phyloP scores from a whole-genome alignment of 2,797 vertebrate species.

The Parauchenoglanis ngamensis region DNA sequence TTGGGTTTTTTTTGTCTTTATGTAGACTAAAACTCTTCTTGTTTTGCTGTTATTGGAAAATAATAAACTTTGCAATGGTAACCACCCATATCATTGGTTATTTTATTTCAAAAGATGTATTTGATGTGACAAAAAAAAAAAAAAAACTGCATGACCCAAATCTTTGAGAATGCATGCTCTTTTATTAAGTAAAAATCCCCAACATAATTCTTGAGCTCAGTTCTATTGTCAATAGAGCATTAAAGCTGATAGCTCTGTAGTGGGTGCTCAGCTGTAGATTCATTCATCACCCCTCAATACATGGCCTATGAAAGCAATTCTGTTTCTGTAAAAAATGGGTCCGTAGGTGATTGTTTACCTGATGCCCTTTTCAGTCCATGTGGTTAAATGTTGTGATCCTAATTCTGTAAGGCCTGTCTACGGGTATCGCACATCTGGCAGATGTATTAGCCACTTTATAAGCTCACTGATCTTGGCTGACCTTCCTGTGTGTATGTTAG shows the following conservation, averaged over 20 bases:
- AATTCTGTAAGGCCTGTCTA: background rate
- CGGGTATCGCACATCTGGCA: conserved; percentile 24
- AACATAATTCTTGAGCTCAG: background rate
- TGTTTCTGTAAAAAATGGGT: background rate
- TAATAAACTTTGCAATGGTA: background rate
- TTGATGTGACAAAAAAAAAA: background rate
- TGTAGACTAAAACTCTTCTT: background rate
- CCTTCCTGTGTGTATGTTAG: conserved; percentile 34
- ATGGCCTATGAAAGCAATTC: background rate
- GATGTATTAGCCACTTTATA: conserved; percentile 47
- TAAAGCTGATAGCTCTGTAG: background rate
- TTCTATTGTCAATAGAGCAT: background rate
- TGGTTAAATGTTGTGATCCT: conserved; percentile 29
- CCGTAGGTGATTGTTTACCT: conserved; percentile 18
- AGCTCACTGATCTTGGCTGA: conserved; percentile 48
- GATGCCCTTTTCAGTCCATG: conserved; percentile 15
- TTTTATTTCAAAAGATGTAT: background rate
- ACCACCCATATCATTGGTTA: background rate
- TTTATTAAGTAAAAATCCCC: background rate
- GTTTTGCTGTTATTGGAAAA: background rate
- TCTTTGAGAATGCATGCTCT: background rate
- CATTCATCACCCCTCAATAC: conserved; percentile 3
- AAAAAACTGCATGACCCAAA: background rate
- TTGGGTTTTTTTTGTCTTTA: background rate
- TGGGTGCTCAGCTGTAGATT: background rate